phyloP scores from a whole-genome alignment of 1,140 invertebrate species.

The Drosophila ercepeae region DNA sequence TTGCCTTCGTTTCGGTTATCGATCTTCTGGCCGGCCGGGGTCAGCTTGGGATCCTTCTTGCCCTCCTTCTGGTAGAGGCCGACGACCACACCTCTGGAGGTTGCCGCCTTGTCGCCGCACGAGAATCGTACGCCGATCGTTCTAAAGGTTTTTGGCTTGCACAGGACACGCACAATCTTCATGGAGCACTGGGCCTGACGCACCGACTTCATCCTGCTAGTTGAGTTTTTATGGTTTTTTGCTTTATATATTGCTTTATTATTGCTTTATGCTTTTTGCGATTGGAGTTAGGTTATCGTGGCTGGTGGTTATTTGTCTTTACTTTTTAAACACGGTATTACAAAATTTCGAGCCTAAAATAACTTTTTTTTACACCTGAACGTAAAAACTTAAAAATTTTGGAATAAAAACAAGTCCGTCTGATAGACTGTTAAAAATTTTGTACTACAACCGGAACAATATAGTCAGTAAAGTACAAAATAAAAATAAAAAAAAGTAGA shows the following conservation, averaged over 20 bases:
- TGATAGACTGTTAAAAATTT: slow-evolving; percentile 12
- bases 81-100: slow-evolving; percentile 58
- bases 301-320: background rate
- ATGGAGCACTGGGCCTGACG: slow-evolving; percentile 10
- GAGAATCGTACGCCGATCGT: slow-evolving; percentile 10
- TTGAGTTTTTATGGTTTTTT: background rate
- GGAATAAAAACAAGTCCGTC: slow-evolving; percentile 15
- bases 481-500: background rate
- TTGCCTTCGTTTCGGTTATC: slow-evolving; percentile 67
- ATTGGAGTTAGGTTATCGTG: background rate
- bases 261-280: background rate
- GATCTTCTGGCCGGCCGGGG: slow-evolving; percentile 60
- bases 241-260: background rate
- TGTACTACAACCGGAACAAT: slow-evolving; percentile 10
- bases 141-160: background rate
- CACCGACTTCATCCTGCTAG: background rate
- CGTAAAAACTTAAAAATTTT: slow-evolving; percentile 7
- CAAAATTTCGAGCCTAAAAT: background rate
- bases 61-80: slow-evolving; percentile 77
- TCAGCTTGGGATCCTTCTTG: slow-evolving; percentile 65
- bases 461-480: background rate
- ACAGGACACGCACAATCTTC: background rate
- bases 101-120: background rate
- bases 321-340: background rate
- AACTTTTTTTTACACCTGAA: background rate